These are phyloP conservation scores for Orycteropus afer DNA, from an alignment of 2,113 vertebrate genomes.

Conservation along the genomic window DNA sequence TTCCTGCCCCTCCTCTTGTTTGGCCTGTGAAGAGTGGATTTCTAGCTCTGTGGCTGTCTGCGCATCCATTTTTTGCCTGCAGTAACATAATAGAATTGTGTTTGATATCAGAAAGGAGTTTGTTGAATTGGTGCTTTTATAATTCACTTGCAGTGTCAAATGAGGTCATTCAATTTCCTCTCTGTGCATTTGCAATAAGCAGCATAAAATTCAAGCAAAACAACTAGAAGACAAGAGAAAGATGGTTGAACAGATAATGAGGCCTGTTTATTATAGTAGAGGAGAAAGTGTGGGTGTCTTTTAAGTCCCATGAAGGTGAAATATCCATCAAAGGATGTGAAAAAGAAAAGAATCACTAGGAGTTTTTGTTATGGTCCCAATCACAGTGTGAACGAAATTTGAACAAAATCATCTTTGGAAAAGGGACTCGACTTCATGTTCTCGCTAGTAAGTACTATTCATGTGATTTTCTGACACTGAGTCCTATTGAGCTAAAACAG, in stretches of 20 bases:
- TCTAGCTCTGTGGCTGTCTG: slow-evolving; percentile 21
- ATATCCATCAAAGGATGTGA: background rate
- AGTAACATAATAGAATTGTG: slow-evolving; percentile 37
- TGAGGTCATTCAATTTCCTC: slow-evolving; percentile 70
- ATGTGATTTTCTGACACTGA: slow-evolving; percentile 13
- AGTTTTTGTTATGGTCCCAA: slow-evolving; percentile 52
- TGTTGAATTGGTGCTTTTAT: slow-evolving; percentile 67
- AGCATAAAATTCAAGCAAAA: slow-evolving; percentile 72
- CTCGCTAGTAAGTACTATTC: slow-evolving; percentile 70
- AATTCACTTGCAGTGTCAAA: slow-evolving; percentile 65
- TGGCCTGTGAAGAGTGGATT: slow-evolving; percentile 27
- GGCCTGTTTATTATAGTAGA: slow-evolving; percentile 16
- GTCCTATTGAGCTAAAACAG: background rate
- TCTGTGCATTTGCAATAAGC: slow-evolving; percentile 61
- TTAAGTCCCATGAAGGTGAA: slow-evolving; percentile 35
- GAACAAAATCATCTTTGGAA: slow-evolving; percentile 66
- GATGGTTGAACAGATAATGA: slow-evolving; percentile 60
- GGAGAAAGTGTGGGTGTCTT: background rate
- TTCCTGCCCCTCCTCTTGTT: background rate
- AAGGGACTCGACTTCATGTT: slow-evolving; percentile 71
- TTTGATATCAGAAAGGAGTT: slow-evolving; percentile 56
- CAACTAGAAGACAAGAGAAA: slow-evolving; percentile 21
- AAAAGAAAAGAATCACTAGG: background rate
- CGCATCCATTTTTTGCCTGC: slow-evolving; percentile 33
- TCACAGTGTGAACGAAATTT: slow-evolving; percentile 60